Percentiles rank a stretch among this genome's conserved stretches.
phyloP scores from a whole-genome alignment of 2,797 vertebrate species.

The Varecia variegata region DNA sequence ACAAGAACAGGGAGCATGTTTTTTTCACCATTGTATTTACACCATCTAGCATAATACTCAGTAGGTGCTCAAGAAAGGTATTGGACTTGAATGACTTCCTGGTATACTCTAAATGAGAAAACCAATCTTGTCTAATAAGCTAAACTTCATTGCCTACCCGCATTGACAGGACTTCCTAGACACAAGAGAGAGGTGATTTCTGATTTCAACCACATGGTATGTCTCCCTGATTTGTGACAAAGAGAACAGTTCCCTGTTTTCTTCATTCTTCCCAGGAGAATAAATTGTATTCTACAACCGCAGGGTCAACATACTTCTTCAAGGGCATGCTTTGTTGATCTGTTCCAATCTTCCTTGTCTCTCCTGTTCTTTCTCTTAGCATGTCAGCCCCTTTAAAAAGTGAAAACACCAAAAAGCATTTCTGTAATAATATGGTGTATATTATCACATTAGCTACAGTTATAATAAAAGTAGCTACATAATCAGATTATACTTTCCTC shows the following conservation, averaged over 20 bases:
- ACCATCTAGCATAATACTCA: background rate
- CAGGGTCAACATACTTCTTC: background rate
- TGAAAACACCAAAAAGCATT: conserved; percentile 25
- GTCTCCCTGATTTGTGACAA: background rate
- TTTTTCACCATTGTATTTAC: background rate
- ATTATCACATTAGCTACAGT: conserved; percentile 80
- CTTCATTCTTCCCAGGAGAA: background rate
- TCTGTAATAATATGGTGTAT: conserved; percentile 60
- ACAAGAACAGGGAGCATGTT: background rate
- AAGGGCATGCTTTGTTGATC: background rate
- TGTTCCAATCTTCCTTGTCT: background rate
- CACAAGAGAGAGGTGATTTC: background rate
- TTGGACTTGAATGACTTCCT: background rate
- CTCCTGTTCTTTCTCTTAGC: conserved; percentile 5
- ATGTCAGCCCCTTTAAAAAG: conserved; percentile 21
- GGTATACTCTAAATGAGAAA: background rate
- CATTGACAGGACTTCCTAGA: background rate
- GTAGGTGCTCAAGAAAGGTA: background rate
- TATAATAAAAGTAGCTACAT: conserved; percentile 70
- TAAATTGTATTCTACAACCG: background rate
- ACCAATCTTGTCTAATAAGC: background rate
- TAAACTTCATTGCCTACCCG: background rate
- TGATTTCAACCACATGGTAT: background rate
- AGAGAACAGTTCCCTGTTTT: background rate
- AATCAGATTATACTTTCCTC: conserved; percentile 83